Conservation (phyloP, 2,888 invertebrate genomes). For the Eupeodes latifasciatus region DNA sequence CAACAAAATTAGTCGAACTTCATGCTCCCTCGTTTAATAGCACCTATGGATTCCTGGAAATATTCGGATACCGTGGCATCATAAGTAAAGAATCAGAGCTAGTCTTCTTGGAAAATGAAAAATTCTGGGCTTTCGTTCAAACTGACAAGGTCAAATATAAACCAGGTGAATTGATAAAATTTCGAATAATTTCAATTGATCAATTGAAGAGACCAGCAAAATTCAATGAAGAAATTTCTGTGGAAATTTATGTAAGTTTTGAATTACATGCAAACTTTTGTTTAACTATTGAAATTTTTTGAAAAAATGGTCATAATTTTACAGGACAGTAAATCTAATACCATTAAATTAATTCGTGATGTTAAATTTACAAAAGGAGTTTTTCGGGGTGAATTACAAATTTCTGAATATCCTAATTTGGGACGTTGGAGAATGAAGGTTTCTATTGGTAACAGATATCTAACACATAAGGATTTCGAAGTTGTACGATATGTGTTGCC, state of each 20-base stretch:
- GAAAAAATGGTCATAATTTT: background rate
- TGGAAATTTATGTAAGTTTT: slow-evolving; percentile 88
- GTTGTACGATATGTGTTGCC: slow-evolving; percentile 96
- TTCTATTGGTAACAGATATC: slow-evolving; percentile 25
- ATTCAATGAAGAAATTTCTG: slow-evolving; percentile 82
- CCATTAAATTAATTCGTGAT: slow-evolving; percentile 92
- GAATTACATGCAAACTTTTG: background rate
- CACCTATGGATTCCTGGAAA: background rate
- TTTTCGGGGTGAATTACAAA: slow-evolving; percentile 89
- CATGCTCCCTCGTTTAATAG: background rate
- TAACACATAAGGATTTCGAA: slow-evolving; percentile 83
- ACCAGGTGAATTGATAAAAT: slow-evolving; percentile 92
- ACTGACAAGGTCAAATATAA: slow-evolving; percentile 96
- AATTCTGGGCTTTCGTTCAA: slow-evolving; percentile 93
- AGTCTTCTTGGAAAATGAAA: background rate
- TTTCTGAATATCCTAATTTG: slow-evolving; percentile 92
- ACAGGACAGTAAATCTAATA: slow-evolving; percentile 90
- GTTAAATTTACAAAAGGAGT: slow-evolving; percentile 85
- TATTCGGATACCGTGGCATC: slow-evolving; percentile 33
- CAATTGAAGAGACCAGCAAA: slow-evolving; percentile 89
- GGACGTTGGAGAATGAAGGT: slow-evolving; percentile 90
- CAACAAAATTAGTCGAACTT: slow-evolving; percentile 29
- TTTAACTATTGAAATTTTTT: too few relatives aligned
- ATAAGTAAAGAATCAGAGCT: background rate
- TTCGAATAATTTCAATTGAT: slow-evolving; percentile 86